Conservation (phyloP, 2,888 invertebrate genomes). For the Lithophane socia region DNA sequence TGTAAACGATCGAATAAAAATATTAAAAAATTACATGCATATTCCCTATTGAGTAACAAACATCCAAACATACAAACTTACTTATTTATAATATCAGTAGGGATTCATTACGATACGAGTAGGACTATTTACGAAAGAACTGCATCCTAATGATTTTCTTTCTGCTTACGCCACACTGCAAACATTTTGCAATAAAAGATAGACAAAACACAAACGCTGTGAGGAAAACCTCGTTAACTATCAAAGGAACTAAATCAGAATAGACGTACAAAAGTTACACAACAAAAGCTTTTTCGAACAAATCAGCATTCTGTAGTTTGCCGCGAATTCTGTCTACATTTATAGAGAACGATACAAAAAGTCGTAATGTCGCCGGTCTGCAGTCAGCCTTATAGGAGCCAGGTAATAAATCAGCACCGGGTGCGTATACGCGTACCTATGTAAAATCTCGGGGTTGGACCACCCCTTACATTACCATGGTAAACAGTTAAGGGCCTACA, state of each 20-base stretch:
- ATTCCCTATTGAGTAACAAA: neutral
- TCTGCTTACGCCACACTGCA: constrained; percentile 14
- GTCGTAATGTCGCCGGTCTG: constrained; percentile 42
- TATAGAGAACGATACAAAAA: constrained; percentile 12
- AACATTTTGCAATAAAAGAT: constrained; percentile 16
- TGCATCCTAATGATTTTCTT: constrained; percentile 30
- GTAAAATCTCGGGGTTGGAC: constrained; percentile 47
- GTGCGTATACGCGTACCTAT: constrained; percentile 44
- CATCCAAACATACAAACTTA: neutral
- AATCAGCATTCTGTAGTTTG: constrained; percentile 53
- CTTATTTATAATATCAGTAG: neutral
- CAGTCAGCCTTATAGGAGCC: constrained; percentile 33
- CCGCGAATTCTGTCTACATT: constrained; percentile 44
- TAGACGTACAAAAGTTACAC: constrained; percentile 42
- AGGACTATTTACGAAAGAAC: constrained; percentile 4
- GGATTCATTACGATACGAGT: neutral
- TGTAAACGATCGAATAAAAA: no score
- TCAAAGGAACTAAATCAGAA: constrained; percentile 49
- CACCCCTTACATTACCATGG: constrained; percentile 59
- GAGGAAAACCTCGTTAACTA: constrained; percentile 43
- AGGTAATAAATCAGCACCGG: constrained; percentile 56
- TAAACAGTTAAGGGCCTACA: constrained; percentile 42
- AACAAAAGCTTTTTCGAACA: constrained; percentile 45
- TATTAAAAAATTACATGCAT: no score
- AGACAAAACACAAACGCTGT: constrained; percentile 24